Base-by-base conservation (phyloP, 23 tunicate genomes). In the Trididemnum clinides region DNA sequence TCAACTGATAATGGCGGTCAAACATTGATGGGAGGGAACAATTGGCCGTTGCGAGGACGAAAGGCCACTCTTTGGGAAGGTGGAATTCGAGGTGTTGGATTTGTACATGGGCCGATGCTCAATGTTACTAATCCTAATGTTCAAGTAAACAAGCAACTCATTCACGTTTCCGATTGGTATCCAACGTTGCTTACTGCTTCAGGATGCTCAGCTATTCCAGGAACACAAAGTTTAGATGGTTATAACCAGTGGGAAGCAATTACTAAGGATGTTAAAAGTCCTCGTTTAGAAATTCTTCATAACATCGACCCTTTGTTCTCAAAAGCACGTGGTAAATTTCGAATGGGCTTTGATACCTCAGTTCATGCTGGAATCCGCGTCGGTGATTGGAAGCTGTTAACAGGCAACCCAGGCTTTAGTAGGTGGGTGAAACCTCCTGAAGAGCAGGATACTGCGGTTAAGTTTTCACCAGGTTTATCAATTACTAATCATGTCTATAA, bases 1-100 rank as follows among this genome's bases (percentile, higher is more conserved):
- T 91, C 96, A 15, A 80, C 90, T 63, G 95, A 90, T 36, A 88
- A 88, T 39, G 92, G 92, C 3, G 92, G 92, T 28, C 88, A 89
- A 37, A 86, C 94, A 5, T 23, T 39, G 19, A 33, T 51, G 10
- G 94, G 94, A 1, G 94, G 94, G 1, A 89, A 89, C 37, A 89
- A 89, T 32, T 78, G 83, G 79, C 94, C 94, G 1, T 51, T 78
- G 57, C 50, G 94, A 20, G 94, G 94, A 30, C 37, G 83, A 30
- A 89, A 89, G 36, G 71, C 15, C 32, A 77, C 85, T 30, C 49
- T 84, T 32, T 89, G 94, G 94, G 94, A 89, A 77, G 94, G 94
- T 6, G 94, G 94, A 1, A 35, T 89, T 34, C 38, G 74, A 15
- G 94, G 94, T 6, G 89, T 84, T 39, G 94, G 94, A 12, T 89